Evolutionary conservation across 2,797 vertebrate species (phyloP), one percentile per base, ranked within the genome.

Genomic region (Echeneis naucrates): DNA sequence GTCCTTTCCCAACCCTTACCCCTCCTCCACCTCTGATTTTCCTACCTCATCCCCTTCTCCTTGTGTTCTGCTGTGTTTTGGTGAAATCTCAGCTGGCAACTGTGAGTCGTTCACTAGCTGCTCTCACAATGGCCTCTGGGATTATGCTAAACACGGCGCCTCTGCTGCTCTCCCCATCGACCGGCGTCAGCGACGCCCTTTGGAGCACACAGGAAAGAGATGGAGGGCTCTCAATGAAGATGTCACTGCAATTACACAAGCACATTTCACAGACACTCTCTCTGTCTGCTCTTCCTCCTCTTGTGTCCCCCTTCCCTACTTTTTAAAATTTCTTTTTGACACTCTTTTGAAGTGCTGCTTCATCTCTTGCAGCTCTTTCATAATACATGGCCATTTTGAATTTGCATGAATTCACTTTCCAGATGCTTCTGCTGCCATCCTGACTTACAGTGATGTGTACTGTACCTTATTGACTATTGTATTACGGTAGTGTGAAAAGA

Each of bases 71-170:
- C 96, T 97, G 94, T 95, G 95, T 93, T 92, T 95, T 96, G 97
- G 97, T 94, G 94, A 97, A 99, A 99, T 99, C 97, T 99, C 97
- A 99, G 97, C 97, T 98, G 97, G 97, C 97, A 99, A 99, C 97
- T 98, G 97, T 99, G 97, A 98, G 97, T 93, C 91, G 90, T 95
- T 95, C 88, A 88, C 83, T 93, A 90, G 85, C 93, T 90, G 92
- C 93, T 94, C 96, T 96, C 97, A 99, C 97, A 96, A 96, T 95
- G 93, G 96, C 95, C 94, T 94, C 96, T 98, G 97, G 95, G 97
- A 96, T 98, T 97, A 95, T 96, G 95, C 95, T 98, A 96, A 97
- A 96, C 94, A 92, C 95, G 95, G 97, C 93, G 95, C 94, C 75
- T 72, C 89, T 90, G 89, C 89, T 82, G 78, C 87, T 89, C 77